phyloP scores from a whole-genome alignment of 2,888 invertebrate genomes.

The Aphodius sticticus region DNA sequence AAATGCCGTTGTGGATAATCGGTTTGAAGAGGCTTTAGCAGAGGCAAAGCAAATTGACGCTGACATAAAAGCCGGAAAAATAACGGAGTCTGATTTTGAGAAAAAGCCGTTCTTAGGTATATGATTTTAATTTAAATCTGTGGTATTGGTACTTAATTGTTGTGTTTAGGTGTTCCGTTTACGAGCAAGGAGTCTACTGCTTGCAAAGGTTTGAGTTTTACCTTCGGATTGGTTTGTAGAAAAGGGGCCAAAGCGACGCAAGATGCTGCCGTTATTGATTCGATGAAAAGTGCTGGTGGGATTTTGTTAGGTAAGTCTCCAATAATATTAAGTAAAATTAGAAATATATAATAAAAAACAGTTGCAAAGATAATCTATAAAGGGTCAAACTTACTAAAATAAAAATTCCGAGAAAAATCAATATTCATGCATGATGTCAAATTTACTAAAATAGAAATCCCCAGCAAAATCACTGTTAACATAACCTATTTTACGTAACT shows the following conservation, averaged over 20 bases:
- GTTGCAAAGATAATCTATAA: too few relatives aligned
- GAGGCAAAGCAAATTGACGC: conserved; percentile 81
- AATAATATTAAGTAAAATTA: background rate
- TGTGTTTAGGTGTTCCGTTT: conserved; percentile 81
- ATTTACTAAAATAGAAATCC: too few relatives aligned
- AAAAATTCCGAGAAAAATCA: too few relatives aligned
- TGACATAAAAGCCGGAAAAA: conserved; percentile 66
- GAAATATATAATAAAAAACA: background rate
- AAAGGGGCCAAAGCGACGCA: conserved; percentile 67
- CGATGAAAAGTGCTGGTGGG: conserved; percentile 81
- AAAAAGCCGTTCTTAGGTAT: conserved; percentile 79
- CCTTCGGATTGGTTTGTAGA: conserved; percentile 73
- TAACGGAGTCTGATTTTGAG: conserved; percentile 70
- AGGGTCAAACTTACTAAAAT: too few relatives aligned
- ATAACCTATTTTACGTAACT: too few relatives aligned
- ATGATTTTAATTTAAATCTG: conserved; percentile 15
- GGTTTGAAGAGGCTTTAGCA: conserved; percentile 78
- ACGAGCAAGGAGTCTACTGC: conserved; percentile 90
- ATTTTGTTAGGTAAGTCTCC: conserved; percentile 77
- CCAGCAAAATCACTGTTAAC: too few relatives aligned
- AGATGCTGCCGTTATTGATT: conserved; percentile 81
- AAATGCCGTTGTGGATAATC: conserved; percentile 85
- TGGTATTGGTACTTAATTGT: background rate
- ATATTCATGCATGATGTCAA: too few relatives aligned
- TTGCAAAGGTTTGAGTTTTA: conserved; percentile 75